A percentile compares a stretch with the other conserved stretches of the same genome.
Evolutionary conservation across 2,113 vertebrate species (phyloP).

Genomic region (Cochlearius cochlearius): DNA sequence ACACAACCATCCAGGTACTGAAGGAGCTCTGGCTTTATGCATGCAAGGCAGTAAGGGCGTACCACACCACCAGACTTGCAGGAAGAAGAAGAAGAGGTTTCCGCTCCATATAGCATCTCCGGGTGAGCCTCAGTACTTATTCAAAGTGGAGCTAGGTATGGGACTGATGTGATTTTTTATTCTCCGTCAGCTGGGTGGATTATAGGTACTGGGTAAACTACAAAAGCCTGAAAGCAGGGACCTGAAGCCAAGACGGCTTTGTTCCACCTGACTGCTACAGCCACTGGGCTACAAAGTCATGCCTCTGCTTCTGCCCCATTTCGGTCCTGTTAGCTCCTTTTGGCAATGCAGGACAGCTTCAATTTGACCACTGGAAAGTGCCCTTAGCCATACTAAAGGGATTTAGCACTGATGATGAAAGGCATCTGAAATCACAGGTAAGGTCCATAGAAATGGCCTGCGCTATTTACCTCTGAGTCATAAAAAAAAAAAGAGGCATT

Average conservation of each 20-base stretch:
- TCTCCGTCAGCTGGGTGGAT: neutral
- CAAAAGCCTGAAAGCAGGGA: neutral
- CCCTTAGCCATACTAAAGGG: neutral
- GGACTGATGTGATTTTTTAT: neutral
- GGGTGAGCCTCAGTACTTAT: neutral
- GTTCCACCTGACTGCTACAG: neutral
- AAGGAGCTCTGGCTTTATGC: neutral
- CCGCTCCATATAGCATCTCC: neutral
- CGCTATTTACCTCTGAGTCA: constrained; percentile 46
- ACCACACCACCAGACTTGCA: neutral
- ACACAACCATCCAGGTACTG: neutral
- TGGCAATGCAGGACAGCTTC: neutral
- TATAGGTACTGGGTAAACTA: neutral
- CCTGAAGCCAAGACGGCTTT: neutral
- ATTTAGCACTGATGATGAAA: neutral
- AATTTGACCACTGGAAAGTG: neutral
- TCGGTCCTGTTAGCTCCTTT: neutral
- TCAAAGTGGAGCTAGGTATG: neutral
- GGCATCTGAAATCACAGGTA: neutral
- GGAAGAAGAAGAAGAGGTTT: neutral
- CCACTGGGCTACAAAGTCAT: neutral
- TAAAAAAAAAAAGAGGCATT: constrained; percentile 8
- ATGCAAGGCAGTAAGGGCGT: neutral
- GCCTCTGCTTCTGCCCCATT: neutral
- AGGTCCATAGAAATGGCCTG: neutral